Evolutionary conservation across 2,113 vertebrate species (phyloP).

Genomic region (Corythornis madagascariensis): DNA sequence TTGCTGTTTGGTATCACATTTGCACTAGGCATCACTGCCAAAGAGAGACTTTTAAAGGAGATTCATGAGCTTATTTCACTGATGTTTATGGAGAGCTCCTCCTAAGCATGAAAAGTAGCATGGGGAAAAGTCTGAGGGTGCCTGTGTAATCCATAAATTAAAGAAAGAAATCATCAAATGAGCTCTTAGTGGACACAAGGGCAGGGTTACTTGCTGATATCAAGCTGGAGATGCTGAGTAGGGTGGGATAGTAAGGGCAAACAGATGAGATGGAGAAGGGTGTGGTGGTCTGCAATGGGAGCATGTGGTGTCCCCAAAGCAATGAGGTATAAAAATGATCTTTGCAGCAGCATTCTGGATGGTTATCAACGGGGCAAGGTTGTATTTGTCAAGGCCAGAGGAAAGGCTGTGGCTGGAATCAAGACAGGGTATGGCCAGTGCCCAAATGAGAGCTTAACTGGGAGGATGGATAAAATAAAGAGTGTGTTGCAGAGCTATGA

Average conservation of each 20-base stretch:
- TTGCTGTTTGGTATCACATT: neutral
- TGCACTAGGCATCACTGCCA: neutral
- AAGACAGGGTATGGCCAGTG: neutral
- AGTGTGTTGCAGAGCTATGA: neutral
- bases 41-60: neutral
- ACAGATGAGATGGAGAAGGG: neutral
- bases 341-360: neutral
- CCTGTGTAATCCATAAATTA: neutral
- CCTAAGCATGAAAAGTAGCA: neutral
- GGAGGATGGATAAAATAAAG: slow-evolving; percentile 19
- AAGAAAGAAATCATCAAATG: neutral
- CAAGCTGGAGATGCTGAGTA: neutral
- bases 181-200: rapidly evolving
- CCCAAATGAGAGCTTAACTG: slow-evolving; percentile 12
- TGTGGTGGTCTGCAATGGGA: neutral
- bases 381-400: slow-evolving; percentile 36
- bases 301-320: rapidly evolving
- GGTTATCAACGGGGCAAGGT: slow-evolving; percentile 32
- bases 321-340: neutral
- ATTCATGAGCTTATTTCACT: neutral
- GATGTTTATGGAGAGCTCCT: neutral
- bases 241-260: neutral
- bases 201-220: neutral
- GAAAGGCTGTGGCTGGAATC: slow-evolving; percentile 26
- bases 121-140: neutral